Conservation (phyloP, 1,140 invertebrate species). For the Heliconius hewitsoni region DNA sequence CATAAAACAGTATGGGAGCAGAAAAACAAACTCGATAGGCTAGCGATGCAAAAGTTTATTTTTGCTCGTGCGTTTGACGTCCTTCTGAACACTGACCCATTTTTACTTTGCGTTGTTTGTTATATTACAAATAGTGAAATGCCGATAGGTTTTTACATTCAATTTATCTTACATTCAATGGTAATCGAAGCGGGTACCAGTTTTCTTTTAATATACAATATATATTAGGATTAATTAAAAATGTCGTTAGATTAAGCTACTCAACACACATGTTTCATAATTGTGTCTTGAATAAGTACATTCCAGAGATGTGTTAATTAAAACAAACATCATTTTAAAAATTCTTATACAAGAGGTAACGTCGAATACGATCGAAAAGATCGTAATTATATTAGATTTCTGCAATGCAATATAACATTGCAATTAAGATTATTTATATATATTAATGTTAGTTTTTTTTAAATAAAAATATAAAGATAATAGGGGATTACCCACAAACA, state of each 20-base stretch:
- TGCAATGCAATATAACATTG: too few species aligned
- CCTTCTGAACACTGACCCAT: background rate
- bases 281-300: too few species aligned
- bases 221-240: background rate
- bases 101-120: conserved; percentile 4
- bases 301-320: too few species aligned
- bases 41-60: conserved; percentile 14
- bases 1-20: background rate
- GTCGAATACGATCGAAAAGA: too few species aligned
- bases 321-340: too few species aligned
- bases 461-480: too few species aligned
- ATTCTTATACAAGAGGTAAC: too few species aligned
- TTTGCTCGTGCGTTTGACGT: conserved; percentile 10
- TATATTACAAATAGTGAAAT: background rate
- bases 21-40: conserved; percentile 12
- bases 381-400: too few species aligned
- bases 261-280: too few species aligned
- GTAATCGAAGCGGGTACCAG: background rate
- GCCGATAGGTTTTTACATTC: background rate
- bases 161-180: background rate
- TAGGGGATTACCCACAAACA: background rate
- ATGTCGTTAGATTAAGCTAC: too few species aligned
- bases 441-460: too few species aligned
- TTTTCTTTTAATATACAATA: background rate
- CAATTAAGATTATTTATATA: too few species aligned